Conservation (phyloP, 23 tunicate genomes). For the Phallusia fumigata region DNA sequence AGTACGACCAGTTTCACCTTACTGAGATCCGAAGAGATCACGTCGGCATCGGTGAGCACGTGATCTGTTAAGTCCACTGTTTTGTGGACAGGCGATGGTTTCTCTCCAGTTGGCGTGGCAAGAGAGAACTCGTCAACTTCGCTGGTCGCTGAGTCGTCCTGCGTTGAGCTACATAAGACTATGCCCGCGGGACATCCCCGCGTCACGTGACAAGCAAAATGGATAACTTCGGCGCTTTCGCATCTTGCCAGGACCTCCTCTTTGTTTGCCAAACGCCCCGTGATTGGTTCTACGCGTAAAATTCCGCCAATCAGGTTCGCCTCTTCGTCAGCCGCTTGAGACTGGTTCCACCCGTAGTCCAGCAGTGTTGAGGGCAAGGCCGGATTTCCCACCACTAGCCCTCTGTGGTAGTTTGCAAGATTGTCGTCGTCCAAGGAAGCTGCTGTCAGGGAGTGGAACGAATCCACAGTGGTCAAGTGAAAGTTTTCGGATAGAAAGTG, state of each 20-base stretch:
- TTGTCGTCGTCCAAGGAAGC: not conserved
- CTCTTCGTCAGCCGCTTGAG: constrained; percentile 49
- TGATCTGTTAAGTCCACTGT: not conserved
- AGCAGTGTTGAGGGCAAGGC: not conserved
- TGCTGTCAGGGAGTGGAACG: constrained; percentile 2
- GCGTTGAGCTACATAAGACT: constrained; percentile 14
- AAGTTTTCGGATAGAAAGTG: constrained; percentile 46
- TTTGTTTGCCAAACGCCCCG: constrained; percentile 37
- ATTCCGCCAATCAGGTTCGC: constrained; percentile 27
- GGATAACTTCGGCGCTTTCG: constrained; percentile 36
- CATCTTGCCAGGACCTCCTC: constrained; percentile 22
- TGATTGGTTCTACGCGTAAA: constrained; percentile 38
- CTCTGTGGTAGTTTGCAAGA: not conserved
- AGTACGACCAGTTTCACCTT: constrained; percentile 49
- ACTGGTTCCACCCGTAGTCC: not conserved
- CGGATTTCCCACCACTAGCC: constrained; percentile 38
- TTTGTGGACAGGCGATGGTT: not conserved
- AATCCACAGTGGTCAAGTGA: constrained; percentile 15
- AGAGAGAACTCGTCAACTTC: not conserved
- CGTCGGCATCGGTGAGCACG: constrained; percentile 26
- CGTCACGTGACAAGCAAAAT: constrained; percentile 52
- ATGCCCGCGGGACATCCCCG: constrained; percentile 16
- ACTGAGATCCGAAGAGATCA: constrained; percentile 27
- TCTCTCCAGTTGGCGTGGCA: not conserved
- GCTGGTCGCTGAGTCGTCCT: not conserved